phyloP scores from a whole-genome alignment of 2,113 vertebrate species.

The Paratilapia polleni region DNA sequence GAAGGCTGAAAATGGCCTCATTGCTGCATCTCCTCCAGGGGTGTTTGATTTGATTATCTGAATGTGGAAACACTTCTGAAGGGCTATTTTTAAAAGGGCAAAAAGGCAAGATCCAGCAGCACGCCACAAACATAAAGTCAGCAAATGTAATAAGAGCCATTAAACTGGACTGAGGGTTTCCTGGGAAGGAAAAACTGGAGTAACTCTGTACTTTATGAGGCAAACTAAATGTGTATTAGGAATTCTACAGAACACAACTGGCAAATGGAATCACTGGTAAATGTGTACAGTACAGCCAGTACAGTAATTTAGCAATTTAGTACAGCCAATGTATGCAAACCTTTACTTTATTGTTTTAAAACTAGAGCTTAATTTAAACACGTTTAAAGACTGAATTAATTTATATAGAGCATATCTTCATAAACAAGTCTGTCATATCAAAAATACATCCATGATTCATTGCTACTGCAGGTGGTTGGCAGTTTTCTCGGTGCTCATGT shows the following conservation, averaged over 20 bases:
- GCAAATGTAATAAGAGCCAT: constrained; percentile 29
- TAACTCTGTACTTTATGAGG: background rate
- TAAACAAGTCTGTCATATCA: constrained; percentile 15
- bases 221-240: background rate
- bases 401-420: background rate
- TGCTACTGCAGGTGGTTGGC: constrained; percentile 41
- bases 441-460: constrained; percentile 44
- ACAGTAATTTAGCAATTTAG: too few species aligned
- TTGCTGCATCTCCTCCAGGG: constrained; percentile 9
- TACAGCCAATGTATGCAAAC: background rate
- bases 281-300: background rate
- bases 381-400: background rate
- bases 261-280: background rate
- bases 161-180: background rate
- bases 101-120: constrained; percentile 12
- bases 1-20: constrained; percentile 24
- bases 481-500: background rate
- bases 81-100: background rate
- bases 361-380: background rate
- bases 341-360: background rate
- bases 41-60: constrained; percentile 47
- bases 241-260: background rate
- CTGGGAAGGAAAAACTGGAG: background rate
- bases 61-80: constrained; percentile 23
- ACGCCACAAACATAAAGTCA: constrained; percentile 10